Conservation (phyloP, 2,888 invertebrate genomes). For the Gandaritis pyraliata region DNA sequence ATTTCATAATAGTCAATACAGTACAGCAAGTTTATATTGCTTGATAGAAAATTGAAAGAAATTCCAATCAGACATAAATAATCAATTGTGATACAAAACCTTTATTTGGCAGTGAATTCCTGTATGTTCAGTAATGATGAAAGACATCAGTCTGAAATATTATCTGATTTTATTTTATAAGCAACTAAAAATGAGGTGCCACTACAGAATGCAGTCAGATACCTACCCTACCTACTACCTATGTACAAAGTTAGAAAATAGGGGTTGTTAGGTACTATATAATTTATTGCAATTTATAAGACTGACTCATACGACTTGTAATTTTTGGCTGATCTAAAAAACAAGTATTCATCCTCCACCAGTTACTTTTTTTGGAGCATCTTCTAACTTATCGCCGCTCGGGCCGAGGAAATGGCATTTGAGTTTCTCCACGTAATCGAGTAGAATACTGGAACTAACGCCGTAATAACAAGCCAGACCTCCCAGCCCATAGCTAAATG, state of each 20-base stretch:
- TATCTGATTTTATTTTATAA: no score
- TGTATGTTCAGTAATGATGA: no score
- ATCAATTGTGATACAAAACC: no score
- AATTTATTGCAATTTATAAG: no score
- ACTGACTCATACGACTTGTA: no score
- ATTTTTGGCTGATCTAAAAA: conserved; percentile 16
- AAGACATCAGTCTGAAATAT: no score
- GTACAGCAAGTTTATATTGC: no score
- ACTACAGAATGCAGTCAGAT: not conserved
- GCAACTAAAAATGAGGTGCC: not conserved
- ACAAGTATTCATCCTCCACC: not conserved
- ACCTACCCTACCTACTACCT: not conserved
- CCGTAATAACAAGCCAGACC: conserved; percentile 80
- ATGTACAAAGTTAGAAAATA: not conserved
- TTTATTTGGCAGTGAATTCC: no score
- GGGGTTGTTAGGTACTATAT: not conserved
- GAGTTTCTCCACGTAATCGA: conserved; percentile 66
- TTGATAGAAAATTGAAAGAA: no score
- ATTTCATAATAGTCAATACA: no score
- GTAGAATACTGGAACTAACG: conserved; percentile 66
- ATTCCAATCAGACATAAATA: no score
- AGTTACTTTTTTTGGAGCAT: conserved; percentile 54
- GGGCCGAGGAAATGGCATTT: conserved; percentile 69
- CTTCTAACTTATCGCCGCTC: conserved; percentile 48
- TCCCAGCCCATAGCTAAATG: conserved; percentile 78